Base-by-base conservation (phyloP, 2,113 vertebrate genomes). In the Glaucomys volans region DNA sequence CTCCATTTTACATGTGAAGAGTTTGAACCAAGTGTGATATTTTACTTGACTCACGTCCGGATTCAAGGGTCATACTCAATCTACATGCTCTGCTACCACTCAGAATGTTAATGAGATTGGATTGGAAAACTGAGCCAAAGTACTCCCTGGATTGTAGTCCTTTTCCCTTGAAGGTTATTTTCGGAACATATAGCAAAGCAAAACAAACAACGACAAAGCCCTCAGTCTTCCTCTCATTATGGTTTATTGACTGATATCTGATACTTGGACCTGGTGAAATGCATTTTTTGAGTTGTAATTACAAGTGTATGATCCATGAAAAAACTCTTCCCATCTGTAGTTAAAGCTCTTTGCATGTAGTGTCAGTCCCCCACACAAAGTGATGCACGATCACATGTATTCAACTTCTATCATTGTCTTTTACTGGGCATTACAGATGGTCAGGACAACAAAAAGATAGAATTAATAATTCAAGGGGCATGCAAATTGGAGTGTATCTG, bases 331-430 rank as follows among this genome's bases (percentile, higher is more conserved):
- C 14, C 57, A 20, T 17, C 42, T 50, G 22, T 75, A 75, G 4
- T 74, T 62, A 47, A 37, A 84, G 3, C 4, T 54, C 2, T 12
- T 75, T 75, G 8, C 5, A 12, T 76, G 54, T 2, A 4, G 0
- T 22, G 13, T 57, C 7, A 9, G 22, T 30, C 12, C 4, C n/a
- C 11, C 50, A 18, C 0, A 17, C 4, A 18, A 81, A 75, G 5
- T 35, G 35, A 4, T 54, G 8, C 17, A 59, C 47, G 11, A 44
- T 40, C 22, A 75, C 1, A 2, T 62, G 14, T 2, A 59, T 37
- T 50, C 7, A 32, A 8, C 0, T 6, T 57, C 10, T 37, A 26
- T 69, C 42, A 22, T 0, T 28, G 5, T 17, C 20, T 14, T 54
- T 59, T 59, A 52, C 14, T 74, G n/a, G 12, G 13, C 37, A 87